These are phyloP conservation scores for Linepithema humile DNA, from an alignment of 1,140 invertebrate genomes.

Conservation along the genomic window DNA sequence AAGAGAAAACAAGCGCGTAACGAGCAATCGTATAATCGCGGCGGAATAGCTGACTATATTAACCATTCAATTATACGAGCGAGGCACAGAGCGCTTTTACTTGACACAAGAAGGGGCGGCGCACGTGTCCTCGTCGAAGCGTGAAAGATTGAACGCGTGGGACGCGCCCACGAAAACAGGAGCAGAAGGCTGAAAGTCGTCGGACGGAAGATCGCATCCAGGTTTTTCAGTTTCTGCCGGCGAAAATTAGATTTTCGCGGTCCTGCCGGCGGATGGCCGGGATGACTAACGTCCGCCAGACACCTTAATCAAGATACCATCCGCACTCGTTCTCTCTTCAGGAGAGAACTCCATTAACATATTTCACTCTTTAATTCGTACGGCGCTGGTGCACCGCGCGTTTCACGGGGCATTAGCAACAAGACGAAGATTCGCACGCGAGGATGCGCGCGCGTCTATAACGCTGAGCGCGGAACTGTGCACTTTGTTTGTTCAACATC, in stretches of 20 bases:
- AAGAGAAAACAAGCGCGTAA: background rate
- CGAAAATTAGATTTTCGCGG: slow-evolving; percentile 80
- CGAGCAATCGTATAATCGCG: background rate
- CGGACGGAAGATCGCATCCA: slow-evolving; percentile 39
- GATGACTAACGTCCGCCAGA: slow-evolving; percentile 79
- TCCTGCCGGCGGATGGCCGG: slow-evolving; percentile 63
- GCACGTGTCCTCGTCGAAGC: slow-evolving; percentile 37
- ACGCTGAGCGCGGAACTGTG: background rate
- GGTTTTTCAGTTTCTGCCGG: slow-evolving; percentile 72
- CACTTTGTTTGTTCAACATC: slow-evolving; percentile 11
- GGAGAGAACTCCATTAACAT: slow-evolving; percentile 79
- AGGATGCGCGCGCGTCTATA: background rate
- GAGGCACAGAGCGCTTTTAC: background rate
- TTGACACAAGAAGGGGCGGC: slow-evolving; percentile 7
- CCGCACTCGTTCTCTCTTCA: slow-evolving; percentile 70
- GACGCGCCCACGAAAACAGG: slow-evolving; percentile 39
- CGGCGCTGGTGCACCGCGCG: slow-evolving; percentile 70
- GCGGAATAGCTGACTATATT: background rate
- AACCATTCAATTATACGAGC: slow-evolving; percentile 32
- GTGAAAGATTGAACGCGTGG: slow-evolving; percentile 61
- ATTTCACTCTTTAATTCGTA: slow-evolving; percentile 80
- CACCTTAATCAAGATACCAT: slow-evolving; percentile 82
- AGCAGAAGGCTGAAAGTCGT: slow-evolving; percentile 10
- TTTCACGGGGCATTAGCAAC: slow-evolving; percentile 79
- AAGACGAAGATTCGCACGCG: slow-evolving; percentile 66